Evolutionary conservation across 1,140 invertebrate genomes (phyloP).

Genomic region (Drosophila orena): DNA sequence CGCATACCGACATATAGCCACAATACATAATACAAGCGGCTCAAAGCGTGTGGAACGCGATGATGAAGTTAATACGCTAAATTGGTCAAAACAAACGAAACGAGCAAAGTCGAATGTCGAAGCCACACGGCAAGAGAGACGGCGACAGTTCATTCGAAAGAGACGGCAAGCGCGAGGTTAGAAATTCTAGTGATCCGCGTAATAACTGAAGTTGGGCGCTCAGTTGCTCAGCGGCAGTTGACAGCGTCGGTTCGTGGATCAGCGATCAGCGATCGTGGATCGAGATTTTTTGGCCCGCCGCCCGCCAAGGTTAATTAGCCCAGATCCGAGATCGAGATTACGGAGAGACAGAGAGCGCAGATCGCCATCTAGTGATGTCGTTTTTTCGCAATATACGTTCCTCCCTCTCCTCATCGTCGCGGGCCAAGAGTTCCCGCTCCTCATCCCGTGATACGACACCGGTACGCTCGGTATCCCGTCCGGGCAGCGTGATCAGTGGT

Average conservation of each 20-base stretch:
- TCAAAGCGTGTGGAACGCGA: constrained; percentile 54
- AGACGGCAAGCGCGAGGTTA: constrained; percentile 9
- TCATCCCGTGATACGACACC: constrained; percentile 79
- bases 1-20: constrained; percentile 1
- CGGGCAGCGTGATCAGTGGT: constrained; percentile 68
- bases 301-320: constrained; percentile 24
- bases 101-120: constrained; percentile 31
- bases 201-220: constrained; percentile 67
- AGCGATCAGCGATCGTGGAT: constrained; percentile 11
- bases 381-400: constrained; percentile 83
- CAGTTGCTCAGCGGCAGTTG: constrained; percentile 73
- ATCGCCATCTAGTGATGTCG: constrained; percentile 61
- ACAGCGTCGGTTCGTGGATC: constrained; percentile 43
- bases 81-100: constrained; percentile 78
- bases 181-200: constrained; percentile 79
- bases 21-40: constrained; percentile 22
- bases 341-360: constrained; percentile 15
- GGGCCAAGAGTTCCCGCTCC: constrained; percentile 68
- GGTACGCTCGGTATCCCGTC: constrained; percentile 64
- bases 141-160: constrained; percentile 12
- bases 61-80: constrained; percentile 76
- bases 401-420: constrained; percentile 69
- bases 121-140: constrained; percentile 19
- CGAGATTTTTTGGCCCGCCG: constrained; percentile 19
- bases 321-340: constrained; percentile 36